These are phyloP conservation scores for Apostichopus parvimensis DNA, from an alignment of 35 echinoderm and acorn worm species.

Conservation along the genomic window DNA sequence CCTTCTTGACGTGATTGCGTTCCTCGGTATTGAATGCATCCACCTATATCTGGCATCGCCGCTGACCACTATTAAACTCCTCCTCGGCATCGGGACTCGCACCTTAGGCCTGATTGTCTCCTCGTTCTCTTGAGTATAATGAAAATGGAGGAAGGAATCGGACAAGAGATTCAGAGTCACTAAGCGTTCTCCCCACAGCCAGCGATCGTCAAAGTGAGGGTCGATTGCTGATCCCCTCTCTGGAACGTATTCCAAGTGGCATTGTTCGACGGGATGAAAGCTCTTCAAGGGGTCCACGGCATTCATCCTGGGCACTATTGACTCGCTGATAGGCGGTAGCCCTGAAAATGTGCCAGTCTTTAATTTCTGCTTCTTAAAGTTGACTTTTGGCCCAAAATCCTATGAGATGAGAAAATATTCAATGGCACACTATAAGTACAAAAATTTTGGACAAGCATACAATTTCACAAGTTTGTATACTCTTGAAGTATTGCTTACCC, in stretches of 20 bases:
- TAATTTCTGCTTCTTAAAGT: slow-evolving; percentile 90
- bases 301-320: slow-evolving; percentile 60
- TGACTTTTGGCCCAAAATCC: slow-evolving; percentile 95
- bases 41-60: slow-evolving; percentile 81
- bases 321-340: slow-evolving; percentile 77
- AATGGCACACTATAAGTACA: neutral
- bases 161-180: slow-evolving; percentile 91
- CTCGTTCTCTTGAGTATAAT: neutral
- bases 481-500: no score
- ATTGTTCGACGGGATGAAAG: slow-evolving; percentile 83
- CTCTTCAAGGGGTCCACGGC: slow-evolving; percentile 8
- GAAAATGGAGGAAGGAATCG: slow-evolving; percentile 64
- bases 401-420: slow-evolving; percentile 31
- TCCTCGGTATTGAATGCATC: slow-evolving; percentile 80
- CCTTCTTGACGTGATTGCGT: slow-evolving; percentile 76
- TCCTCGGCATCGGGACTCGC: slow-evolving; percentile 62
- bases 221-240: slow-evolving; percentile 89
- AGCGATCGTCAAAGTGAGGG: slow-evolving; percentile 88
- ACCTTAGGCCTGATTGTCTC: slow-evolving; percentile 15
- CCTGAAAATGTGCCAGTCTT: slow-evolving; percentile 69
- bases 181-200: slow-evolving; percentile 92
- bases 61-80: slow-evolving; percentile 66
- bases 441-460: no score
- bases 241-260: slow-evolving; percentile 89
- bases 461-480: no score